phyloP scores from a whole-genome alignment of 1,140 invertebrate genomes.

The Sarcophaga peregrina region DNA sequence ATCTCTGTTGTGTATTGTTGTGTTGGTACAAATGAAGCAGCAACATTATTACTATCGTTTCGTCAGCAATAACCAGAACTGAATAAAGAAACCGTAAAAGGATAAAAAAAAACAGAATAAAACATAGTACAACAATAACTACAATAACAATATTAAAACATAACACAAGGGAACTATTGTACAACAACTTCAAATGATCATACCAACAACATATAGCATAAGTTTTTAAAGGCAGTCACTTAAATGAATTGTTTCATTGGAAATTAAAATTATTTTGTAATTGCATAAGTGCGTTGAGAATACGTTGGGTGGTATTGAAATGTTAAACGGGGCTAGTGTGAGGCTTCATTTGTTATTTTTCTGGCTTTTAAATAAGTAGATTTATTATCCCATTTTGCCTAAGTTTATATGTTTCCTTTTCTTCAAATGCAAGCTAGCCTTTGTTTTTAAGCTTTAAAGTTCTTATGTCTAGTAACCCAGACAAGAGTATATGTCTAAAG shows the following conservation, averaged over 20 bases:
- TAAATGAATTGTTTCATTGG: background rate
- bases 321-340: no score
- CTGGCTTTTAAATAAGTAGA: no score
- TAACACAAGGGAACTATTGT: slow-evolving; percentile 28
- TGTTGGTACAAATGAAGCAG: slow-evolving; percentile 3
- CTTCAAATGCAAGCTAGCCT: no score
- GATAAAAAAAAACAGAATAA: background rate
- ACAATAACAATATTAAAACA: background rate
- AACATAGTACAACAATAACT: background rate
- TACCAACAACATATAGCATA: slow-evolving; percentile 41
- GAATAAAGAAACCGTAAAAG: slow-evolving; percentile 24
- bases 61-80: background rate
- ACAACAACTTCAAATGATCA: slow-evolving; percentile 33
- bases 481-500: no score
- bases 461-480: no score
- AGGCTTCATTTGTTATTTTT: no score
- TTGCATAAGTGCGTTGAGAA: no score
- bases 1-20: background rate
- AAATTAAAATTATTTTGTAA: no score
- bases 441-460: no score
- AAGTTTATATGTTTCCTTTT: no score
- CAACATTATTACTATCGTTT: background rate
- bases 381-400: no score
- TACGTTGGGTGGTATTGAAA: no score
- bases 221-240: background rate